These are phyloP conservation scores for Dipodomys ordii DNA, from an alignment of 2,113 vertebrate species.

Conservation along the genomic window DNA sequence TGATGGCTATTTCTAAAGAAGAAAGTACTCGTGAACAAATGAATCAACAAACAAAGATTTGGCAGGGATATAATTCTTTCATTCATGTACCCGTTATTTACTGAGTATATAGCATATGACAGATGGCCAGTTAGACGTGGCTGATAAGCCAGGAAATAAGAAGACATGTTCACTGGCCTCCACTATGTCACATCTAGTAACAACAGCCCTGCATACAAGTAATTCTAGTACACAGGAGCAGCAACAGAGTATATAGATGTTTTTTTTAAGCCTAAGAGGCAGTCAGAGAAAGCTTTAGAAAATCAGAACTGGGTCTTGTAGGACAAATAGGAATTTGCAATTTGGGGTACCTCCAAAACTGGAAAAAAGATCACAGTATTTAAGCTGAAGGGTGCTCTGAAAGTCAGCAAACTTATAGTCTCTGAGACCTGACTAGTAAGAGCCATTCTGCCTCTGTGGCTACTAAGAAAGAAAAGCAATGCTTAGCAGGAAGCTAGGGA, in stretches of 20 bases:
- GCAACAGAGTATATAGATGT: not conserved
- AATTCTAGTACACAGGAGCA: not conserved
- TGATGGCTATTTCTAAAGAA: not conserved
- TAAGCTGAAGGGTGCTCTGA: not conserved
- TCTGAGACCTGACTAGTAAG: not conserved
- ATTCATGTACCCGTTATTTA: constrained; percentile 21
- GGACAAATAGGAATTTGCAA: not conserved
- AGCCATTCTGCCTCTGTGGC: constrained; percentile 27
- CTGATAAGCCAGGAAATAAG: not conserved
- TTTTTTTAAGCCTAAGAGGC: not conserved
- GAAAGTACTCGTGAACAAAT: constrained; percentile 52
- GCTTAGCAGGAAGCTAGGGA: not conserved
- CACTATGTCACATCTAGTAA: not conserved
- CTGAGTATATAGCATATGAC: not conserved
- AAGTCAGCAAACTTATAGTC: not conserved
- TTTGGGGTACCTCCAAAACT: not conserved
- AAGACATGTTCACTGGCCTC: not conserved
- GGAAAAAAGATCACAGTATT: not conserved
- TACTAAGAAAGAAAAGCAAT: not conserved
- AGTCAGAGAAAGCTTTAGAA: not conserved
- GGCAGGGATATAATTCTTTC: not conserved
- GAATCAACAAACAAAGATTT: not conserved
- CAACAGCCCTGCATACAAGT: not conserved
- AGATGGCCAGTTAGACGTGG: not conserved
- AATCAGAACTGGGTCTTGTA: not conserved